Percentiles rank a stretch among this genome's conserved stretches.
These are phyloP conservation scores for Lithodes maja DNA, from an alignment of 2,888 invertebrate species.

Conservation along the genomic window DNA sequence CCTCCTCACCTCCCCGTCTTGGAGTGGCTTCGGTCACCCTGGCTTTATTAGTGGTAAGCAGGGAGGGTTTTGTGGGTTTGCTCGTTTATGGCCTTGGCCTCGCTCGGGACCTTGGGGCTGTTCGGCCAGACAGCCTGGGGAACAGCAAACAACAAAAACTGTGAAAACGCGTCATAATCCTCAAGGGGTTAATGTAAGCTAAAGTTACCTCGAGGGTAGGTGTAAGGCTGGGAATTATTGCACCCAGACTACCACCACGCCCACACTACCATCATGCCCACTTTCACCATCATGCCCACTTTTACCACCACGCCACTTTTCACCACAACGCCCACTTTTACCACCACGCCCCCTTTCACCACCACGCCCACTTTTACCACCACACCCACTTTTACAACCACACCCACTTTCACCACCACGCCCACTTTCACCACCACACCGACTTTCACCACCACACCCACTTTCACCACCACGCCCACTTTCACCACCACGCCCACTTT, in stretches of 20 bases:
- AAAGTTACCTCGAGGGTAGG: not conserved
- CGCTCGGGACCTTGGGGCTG: no score
- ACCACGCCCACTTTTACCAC: not conserved
- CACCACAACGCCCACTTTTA: not conserved
- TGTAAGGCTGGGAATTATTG: constrained; percentile 1
- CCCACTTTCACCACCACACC: not conserved
- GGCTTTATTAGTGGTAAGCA: no score
- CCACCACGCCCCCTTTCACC: not conserved
- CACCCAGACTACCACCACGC: not conserved
- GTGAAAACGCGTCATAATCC: no score
- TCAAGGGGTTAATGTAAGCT: no score
- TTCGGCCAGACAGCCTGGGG: no score
- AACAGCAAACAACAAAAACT: no score
- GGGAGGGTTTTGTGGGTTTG: no score
- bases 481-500: not conserved
- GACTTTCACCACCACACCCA: not conserved
- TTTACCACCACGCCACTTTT: not conserved
- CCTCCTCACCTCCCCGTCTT: no score
- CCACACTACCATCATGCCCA: no score
- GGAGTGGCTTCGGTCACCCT: no score
- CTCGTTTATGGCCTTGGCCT: no score
- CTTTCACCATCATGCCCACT: constrained; percentile 10
- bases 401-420: not conserved
- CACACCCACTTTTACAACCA: not conserved
- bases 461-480: not conserved